Evolutionary conservation across 2,888 invertebrate species (phyloP), one percentile per base, ranked within the genome.

Genomic region (Drosophila affinis): DNA sequence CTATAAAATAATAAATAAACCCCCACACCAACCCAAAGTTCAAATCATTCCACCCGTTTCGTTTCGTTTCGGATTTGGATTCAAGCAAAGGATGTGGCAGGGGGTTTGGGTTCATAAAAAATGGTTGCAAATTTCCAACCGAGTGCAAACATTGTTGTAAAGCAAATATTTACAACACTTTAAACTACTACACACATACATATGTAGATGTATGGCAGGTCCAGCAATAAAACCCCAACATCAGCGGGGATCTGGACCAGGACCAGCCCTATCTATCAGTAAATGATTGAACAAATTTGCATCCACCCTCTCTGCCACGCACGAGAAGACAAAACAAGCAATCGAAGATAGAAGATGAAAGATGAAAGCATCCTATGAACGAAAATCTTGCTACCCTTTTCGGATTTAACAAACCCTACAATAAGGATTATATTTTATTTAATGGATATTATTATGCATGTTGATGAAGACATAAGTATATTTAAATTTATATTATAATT

Each of bases 131-230:
- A 77, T 87, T 88, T 85, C 51, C 59, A 44, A 72, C 77, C 74
- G 81, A 83, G 75, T 76, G 79, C 79, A 88, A 85, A 88, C 88
- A 85, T 68, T 79, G 79, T 75, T 75, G 79, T 76, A 74, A 73
- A 77, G 74, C 87, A 88, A 85, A 85, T 88, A 85, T 85, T 88
- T 88, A 75, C 84, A 88, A 71, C 79, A 79, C 77, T 83, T 88
- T 88, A 79, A 88, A 77, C 84, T 14, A 39, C 39, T 14, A 39
- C 39, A 39, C 2, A 9, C 32, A 29, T 9, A 2, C 29, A 29
- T 9, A 24, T 5, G 5, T 4, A 10, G 1, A 39, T 77, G 57
- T 14, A 7, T 49, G 49, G 44, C 55, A 6, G 29, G 27, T 27
- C 27, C 29, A 65, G 60, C 65, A 67, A 67, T 75, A 75, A 82